Evolutionary conservation across 2,888 invertebrate genomes (phyloP).

Genomic region (Zele albiditarsus): DNA sequence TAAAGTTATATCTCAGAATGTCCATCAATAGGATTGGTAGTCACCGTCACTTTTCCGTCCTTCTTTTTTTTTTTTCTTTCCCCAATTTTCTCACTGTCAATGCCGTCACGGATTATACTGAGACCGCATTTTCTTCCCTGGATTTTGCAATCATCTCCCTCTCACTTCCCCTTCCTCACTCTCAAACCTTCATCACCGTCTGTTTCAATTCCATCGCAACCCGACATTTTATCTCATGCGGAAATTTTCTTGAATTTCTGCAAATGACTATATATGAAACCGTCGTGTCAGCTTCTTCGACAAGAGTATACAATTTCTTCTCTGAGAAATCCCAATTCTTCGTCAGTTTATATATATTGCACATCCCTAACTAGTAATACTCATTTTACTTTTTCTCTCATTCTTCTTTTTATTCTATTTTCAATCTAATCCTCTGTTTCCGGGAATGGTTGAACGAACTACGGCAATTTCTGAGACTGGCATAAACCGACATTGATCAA

Average conservation of each 20-base stretch:
- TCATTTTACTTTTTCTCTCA: background rate
- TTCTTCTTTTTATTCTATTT: background rate
- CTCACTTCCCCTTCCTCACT: background rate
- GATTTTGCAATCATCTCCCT: constrained; percentile 4
- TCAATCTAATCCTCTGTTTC: background rate
- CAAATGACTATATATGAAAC: constrained; percentile 36
- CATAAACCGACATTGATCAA: constrained; percentile 12
- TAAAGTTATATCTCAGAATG: background rate
- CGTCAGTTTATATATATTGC: background rate
- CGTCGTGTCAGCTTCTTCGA: constrained; percentile 29
- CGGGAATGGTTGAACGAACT: background rate
- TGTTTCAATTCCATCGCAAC: constrained; percentile 15
- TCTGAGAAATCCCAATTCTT: constrained; percentile 4
- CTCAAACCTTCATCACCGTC: constrained; percentile 19
- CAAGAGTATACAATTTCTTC: constrained; percentile 16
- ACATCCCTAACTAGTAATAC: background rate
- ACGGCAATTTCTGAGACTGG: background rate
- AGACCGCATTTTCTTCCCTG: constrained; percentile 11
- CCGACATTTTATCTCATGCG: constrained; percentile 4
- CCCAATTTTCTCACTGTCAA: background rate
- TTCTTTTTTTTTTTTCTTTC: background rate
- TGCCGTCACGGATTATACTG: constrained; percentile 28
- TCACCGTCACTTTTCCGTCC: background rate
- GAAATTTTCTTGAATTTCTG: constrained; percentile 22
- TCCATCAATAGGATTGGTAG: background rate